phyloP scores from a whole-genome alignment of 2,113 vertebrate species.

The Podarcis muralis region DNA sequence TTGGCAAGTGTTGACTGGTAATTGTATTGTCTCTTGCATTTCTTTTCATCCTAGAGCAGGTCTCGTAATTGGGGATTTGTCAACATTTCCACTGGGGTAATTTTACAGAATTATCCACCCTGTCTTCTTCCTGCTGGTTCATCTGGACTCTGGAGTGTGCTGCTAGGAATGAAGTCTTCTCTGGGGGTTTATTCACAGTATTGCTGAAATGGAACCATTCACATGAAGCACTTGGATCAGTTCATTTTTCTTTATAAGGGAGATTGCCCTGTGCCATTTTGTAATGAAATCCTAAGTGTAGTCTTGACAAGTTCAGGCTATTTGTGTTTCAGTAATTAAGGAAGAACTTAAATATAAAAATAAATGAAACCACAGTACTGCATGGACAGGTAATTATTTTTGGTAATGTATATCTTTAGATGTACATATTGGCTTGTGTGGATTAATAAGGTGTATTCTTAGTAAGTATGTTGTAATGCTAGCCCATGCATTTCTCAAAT shows the following conservation, averaged over 20 bases:
- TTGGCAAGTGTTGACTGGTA: conserved; percentile 67
- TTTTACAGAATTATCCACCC: conserved; percentile 72
- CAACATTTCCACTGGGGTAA: conserved; percentile 71
- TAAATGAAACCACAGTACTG: conserved; percentile 56
- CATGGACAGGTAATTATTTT: conserved; percentile 52
- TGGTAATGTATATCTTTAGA: conserved; percentile 2
- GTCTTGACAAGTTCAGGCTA: conserved; percentile 36
- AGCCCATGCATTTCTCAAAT: neutral
- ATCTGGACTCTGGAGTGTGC: conserved; percentile 69
- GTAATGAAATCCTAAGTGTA: conserved; percentile 46
- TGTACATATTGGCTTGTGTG: neutral
- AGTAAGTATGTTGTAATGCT: neutral
- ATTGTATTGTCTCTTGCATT: conserved; percentile 60
- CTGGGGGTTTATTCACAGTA: conserved; percentile 67
- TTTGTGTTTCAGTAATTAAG: conserved; percentile 60
- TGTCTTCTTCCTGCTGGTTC: conserved; percentile 72
- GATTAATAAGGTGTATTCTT: neutral
- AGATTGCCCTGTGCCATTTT: conserved; percentile 43
- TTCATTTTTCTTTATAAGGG: conserved; percentile 53
- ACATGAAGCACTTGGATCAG: conserved; percentile 34
- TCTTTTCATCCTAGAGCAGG: conserved; percentile 65
- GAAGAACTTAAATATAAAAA: conserved; percentile 60
- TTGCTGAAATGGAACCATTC: conserved; percentile 67
- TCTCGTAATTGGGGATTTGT: conserved; percentile 73
- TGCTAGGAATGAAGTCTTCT: conserved; percentile 69